Evolutionary conservation across 2,888 invertebrate species (phyloP), one percentile per base, ranked within the genome.

Genomic region (Cistogaster globosa): DNA sequence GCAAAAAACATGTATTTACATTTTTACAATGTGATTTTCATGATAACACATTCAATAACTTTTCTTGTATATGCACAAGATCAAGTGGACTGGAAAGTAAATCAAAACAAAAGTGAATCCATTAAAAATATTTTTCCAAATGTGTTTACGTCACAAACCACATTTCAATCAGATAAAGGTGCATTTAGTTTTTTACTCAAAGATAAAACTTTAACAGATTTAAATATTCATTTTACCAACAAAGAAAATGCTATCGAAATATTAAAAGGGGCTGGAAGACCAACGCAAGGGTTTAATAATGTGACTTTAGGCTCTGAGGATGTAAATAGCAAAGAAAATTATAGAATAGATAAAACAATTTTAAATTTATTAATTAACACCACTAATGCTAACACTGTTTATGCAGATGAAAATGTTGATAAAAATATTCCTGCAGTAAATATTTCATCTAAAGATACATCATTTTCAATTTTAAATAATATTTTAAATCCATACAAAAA

Each of bases 41-140:
- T 75, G 7, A 22, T n/a, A 26, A 32, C 58, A 14, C 69, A 8
- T 58, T 65, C 76, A 76, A 48, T 11, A 58, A 8, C n/a, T 20
- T 16, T 36, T 5, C 16, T 20, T 38, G 65, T 9, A n/a, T n/a
- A 48, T 18, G 11, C 60, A 8, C 26, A 45, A 12, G 69, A 5
- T 0, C 3, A 26, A 20, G 26, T 16, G 6, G 14, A 75, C 20
- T 18, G 16, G 26, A 11, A n/a, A 51, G 32, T 8, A 12, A 42
- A 57, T 36, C 7, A 22, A 16, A 38, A 12, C 20, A 48, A 78
- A 53, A 63, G 20, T 67, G n/a, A 20, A 22, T 36, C 12, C 32
- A 53, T 11, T 38, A 38, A n/a, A n/a, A n/a, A n/a, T n/a, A n/a
- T n/a, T n/a, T n/a, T 36, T 16, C 16, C 11, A 0, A n/a, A 26